Evolutionary conservation across 1,140 invertebrate genomes (phyloP).

Genomic region (Nasonia longicornis): DNA sequence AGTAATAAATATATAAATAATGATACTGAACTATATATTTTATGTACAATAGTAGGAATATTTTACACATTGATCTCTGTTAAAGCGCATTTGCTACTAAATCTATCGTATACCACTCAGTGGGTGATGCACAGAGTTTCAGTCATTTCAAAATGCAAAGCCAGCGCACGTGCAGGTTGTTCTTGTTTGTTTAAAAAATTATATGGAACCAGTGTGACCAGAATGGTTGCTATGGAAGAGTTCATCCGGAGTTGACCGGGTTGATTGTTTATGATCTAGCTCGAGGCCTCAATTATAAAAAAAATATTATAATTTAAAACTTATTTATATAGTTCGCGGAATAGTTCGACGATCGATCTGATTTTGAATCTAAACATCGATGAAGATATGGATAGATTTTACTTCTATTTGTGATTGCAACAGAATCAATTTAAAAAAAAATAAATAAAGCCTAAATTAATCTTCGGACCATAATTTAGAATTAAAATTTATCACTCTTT

Average conservation of each 20-base stretch:
- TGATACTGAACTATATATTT: conserved; percentile 13
- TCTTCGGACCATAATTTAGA: background rate
- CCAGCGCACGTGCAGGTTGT: conserved; percentile 63
- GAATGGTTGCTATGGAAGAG: conserved; percentile 65
- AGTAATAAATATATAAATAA: conserved; percentile 37
- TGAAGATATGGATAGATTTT: conserved; percentile 7
- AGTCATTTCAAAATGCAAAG: conserved; percentile 47
- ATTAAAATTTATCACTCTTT: background rate
- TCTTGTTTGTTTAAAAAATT: conserved; percentile 62
- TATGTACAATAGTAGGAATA: conserved; percentile 39
- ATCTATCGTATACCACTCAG: conserved; percentile 38
- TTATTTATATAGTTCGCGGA: background rate
- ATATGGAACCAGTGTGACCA: conserved; percentile 71
- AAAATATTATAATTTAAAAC: background rate
- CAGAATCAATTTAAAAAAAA: background rate
- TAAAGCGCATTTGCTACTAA: conserved; percentile 13
- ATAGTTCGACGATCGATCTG: background rate
- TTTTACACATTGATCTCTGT: conserved; percentile 1
- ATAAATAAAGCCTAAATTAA: conserved; percentile 17
- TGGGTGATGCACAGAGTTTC: conserved; percentile 32
- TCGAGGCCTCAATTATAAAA: background rate
- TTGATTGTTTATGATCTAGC: background rate
- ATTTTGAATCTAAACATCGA: conserved; percentile 26
- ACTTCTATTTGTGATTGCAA: background rate
- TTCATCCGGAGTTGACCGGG: conserved; percentile 6